A percentile compares a stretch with the other conserved stretches of the same genome.
Conservation (phyloP, 2,888 invertebrate genomes). For the Tromatobia lineatoria region DNA sequence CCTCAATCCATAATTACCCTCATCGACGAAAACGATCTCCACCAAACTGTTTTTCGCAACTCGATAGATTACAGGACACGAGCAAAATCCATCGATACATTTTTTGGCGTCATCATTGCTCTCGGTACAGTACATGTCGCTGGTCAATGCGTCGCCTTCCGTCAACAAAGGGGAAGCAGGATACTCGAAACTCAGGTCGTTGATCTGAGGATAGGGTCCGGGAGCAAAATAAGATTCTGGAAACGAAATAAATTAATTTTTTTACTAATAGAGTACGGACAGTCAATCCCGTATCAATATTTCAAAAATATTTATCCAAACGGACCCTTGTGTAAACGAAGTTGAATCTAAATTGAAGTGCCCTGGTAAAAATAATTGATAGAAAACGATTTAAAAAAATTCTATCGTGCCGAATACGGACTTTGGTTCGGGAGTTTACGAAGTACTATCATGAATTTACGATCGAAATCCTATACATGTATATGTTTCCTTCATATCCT, state of each 20-base stretch:
- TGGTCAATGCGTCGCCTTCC: slow-evolving; percentile 79
- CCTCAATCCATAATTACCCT: slow-evolving; percentile 75
- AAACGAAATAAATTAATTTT: background rate
- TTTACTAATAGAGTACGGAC: no score
- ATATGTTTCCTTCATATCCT: no score
- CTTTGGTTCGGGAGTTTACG: no score
- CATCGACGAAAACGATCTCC: slow-evolving; percentile 85
- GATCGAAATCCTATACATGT: no score
- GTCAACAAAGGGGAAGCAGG: slow-evolving; percentile 84
- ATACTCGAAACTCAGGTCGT: slow-evolving; percentile 82
- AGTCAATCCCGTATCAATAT: no score
- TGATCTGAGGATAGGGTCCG: slow-evolving; percentile 83
- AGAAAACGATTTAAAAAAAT: no score
- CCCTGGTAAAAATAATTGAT: no score
- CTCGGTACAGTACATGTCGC: slow-evolving; percentile 77
- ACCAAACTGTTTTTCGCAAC: slow-evolving; percentile 80
- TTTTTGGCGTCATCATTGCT: slow-evolving; percentile 71
- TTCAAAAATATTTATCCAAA: no score
- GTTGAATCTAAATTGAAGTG: no score
- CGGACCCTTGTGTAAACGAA: no score
- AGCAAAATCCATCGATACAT: slow-evolving; percentile 82
- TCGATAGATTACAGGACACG: slow-evolving; percentile 82
- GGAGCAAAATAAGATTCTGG: slow-evolving; percentile 71
- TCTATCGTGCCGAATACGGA: no score
- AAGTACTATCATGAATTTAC: no score